phyloP scores from a whole-genome alignment of 2,888 invertebrate genomes.

The Drosophila greeni region DNA sequence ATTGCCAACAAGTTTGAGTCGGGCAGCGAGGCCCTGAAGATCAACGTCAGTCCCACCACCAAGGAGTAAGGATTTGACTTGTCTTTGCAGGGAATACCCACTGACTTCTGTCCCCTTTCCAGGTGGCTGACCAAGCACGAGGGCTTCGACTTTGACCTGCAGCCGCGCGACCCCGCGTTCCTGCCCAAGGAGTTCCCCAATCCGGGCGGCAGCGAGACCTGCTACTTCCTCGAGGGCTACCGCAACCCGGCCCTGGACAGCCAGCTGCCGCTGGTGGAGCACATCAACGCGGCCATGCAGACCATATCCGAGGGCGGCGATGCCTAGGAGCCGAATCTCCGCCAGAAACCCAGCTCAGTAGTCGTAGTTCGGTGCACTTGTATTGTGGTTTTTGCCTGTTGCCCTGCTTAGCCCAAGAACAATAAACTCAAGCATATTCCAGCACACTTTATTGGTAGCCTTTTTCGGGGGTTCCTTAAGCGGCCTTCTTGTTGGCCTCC shows the following conservation, averaged over 20 bases:
- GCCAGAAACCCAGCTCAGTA: slow-evolving; percentile 53
- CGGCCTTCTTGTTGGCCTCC: slow-evolving; percentile 41
- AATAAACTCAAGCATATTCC: slow-evolving; percentile 57
- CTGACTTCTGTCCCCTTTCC: slow-evolving; percentile 11
- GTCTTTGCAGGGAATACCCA: not conserved
- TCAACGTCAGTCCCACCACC: slow-evolving; percentile 96
- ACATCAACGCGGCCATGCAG: slow-evolving; percentile 77
- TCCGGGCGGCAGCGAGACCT: slow-evolving; percentile 86
- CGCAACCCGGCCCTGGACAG: slow-evolving; percentile 84
- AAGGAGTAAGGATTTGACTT: slow-evolving; percentile 86
- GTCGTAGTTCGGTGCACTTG: slow-evolving; percentile 62
- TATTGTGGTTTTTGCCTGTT: slow-evolving; percentile 60
- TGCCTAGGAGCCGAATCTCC: slow-evolving; percentile 48
- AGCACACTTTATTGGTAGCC: slow-evolving; percentile 36
- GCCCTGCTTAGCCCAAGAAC: slow-evolving; percentile 39
- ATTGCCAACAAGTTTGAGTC: slow-evolving; percentile 98
- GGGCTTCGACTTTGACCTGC: slow-evolving; percentile 85
- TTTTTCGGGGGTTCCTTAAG: not conserved
- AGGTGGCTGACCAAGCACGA: slow-evolving; percentile 88
- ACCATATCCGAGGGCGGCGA: slow-evolving; percentile 71
- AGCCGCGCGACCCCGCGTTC: slow-evolving; percentile 86
- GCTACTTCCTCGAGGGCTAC: slow-evolving; percentile 91
- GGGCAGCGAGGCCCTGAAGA: slow-evolving; percentile 91
- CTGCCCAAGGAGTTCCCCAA: slow-evolving; percentile 91
- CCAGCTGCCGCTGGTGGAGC: slow-evolving; percentile 80